These are phyloP conservation scores for Spinibarbus caldwelli DNA, from an alignment of 2,797 vertebrate species.

Conservation along the genomic window DNA sequence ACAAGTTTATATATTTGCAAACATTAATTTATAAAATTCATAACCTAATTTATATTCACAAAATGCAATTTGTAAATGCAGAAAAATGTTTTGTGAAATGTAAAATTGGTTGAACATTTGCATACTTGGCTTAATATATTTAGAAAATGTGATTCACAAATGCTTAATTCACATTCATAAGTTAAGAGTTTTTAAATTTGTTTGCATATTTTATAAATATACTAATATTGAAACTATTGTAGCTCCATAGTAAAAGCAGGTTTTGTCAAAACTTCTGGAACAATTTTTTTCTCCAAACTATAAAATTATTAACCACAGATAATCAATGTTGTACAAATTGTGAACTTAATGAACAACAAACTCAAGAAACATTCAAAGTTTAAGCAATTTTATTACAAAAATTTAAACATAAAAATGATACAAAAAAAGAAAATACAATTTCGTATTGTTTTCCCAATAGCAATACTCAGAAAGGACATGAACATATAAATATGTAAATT, in stretches of 20 bases:
- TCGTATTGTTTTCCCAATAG: slow-evolving; percentile 67
- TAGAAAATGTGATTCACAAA: background rate
- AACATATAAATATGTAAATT: slow-evolving; percentile 47
- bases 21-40: background rate
- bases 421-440: slow-evolving; percentile 58
- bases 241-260: background rate
- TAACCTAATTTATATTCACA: background rate
- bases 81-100: too few relatives aligned
- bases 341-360: background rate
- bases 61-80: background rate
- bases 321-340: background rate
- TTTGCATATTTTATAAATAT: background rate
- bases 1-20: background rate
- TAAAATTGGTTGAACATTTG: background rate
- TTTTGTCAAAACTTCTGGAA: background rate
- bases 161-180: background rate
- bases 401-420: slow-evolving; percentile 23
- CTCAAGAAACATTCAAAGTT: background rate
- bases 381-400: slow-evolving; percentile 64
- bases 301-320: background rate
- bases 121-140: background rate
- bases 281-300: background rate
- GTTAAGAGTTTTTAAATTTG: too few relatives aligned
- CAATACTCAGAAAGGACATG: slow-evolving; percentile 43
- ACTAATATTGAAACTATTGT: background rate